Conservation (phyloP, 2,797 vertebrate species). For the Orestias chungarensis region DNA sequence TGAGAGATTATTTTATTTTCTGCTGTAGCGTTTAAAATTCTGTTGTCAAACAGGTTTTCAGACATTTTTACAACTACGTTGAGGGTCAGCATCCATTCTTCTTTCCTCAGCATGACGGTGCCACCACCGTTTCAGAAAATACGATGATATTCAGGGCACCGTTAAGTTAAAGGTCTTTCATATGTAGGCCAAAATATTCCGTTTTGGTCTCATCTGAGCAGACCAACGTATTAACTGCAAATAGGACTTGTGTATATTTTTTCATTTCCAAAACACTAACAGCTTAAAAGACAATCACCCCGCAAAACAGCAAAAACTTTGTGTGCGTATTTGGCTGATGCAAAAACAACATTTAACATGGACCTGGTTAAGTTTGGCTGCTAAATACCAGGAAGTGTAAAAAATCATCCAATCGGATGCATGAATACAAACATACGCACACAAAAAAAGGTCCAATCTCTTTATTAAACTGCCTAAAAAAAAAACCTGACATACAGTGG, state of each 20-base stretch:
- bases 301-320: neutral
- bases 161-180: too few species aligned
- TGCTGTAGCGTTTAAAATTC: neutral
- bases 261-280: neutral
- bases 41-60: too few species aligned
- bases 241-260: neutral
- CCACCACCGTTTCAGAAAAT: too few species aligned
- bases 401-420: neutral
- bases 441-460: constrained; percentile 46
- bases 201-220: neutral
- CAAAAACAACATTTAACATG: neutral
- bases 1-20: too few species aligned
- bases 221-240: neutral
- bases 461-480: constrained; percentile 71
- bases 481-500: constrained; percentile 47
- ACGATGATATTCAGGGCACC: too few species aligned
- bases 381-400: neutral
- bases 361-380: too few species aligned
- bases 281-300: too few species aligned
- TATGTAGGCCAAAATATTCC: neutral
- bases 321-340: neutral
- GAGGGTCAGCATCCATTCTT: too few species aligned
- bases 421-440: neutral
- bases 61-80: too few species aligned
- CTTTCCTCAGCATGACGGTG: too few species aligned